Conservation (phyloP, 2,113 vertebrate genomes). For the Chroicocephalus ridibundus region DNA sequence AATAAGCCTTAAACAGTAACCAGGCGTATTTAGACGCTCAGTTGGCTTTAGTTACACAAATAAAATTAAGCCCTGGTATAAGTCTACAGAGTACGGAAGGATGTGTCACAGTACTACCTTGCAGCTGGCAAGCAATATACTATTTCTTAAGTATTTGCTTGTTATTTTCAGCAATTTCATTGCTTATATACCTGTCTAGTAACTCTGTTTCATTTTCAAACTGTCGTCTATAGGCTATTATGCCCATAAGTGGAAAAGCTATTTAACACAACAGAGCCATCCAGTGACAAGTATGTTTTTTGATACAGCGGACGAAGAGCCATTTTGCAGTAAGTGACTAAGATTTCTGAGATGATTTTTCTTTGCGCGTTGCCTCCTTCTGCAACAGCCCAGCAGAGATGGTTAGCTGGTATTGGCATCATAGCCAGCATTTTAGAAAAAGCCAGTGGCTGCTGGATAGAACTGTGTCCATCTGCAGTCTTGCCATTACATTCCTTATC, state of each 20-base stretch:
- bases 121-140: not conserved
- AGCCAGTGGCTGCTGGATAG: not conserved
- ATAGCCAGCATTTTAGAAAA: not conserved
- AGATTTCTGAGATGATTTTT: not conserved
- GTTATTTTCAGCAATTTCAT: not conserved
- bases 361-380: not conserved
- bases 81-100: not conserved
- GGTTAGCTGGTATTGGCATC: not conserved
- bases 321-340: conserved; percentile 87
- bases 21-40: not conserved
- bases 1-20: not conserved
- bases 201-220: not conserved
- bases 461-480: not conserved
- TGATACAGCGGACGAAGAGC: conserved; percentile 80
- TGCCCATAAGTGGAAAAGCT: conserved; percentile 81
- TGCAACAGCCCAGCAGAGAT: not conserved
- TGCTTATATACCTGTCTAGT: not conserved
- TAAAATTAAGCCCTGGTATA: not conserved
- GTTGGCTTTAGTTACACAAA: not conserved
- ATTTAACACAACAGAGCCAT: conserved; percentile 73
- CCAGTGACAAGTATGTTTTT: conserved; percentile 83
- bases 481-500: not conserved
- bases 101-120: not conserved
- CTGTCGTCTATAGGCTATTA: conserved; percentile 82
- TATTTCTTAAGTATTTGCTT: not conserved